These are phyloP conservation scores for Elysia chlorotica DNA, from an alignment of 1,140 invertebrate species.

Conservation along the genomic window DNA sequence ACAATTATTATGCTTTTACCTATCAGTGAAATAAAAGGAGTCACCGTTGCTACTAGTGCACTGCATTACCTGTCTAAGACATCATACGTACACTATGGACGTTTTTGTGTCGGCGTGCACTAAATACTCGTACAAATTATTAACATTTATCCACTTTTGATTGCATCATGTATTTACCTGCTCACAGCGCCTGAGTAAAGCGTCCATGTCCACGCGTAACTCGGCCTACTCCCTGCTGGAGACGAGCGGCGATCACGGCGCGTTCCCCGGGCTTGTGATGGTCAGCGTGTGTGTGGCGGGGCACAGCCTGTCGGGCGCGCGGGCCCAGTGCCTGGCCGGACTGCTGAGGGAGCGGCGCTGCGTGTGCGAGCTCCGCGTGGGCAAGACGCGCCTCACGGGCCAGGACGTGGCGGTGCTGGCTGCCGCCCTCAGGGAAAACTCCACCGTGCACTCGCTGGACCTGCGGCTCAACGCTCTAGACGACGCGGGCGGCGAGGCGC, in stretches of 20 bases:
- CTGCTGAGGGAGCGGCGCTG: slow-evolving; percentile 42
- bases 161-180: too few species aligned
- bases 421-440: slow-evolving; percentile 34
- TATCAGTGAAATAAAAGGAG: too few species aligned
- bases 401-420: slow-evolving; percentile 41
- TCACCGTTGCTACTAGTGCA: too few species aligned
- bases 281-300: slow-evolving; percentile 50
- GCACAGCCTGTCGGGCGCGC: slow-evolving; percentile 38
- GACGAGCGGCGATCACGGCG: slow-evolving; percentile 22
- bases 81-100: too few species aligned
- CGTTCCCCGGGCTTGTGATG: slow-evolving; percentile 38
- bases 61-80: too few species aligned
- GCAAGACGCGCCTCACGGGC: slow-evolving; percentile 49
- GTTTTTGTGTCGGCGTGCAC: too few species aligned
- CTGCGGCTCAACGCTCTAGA: slow-evolving; percentile 52
- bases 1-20: too few species aligned
- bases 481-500: slow-evolving; percentile 38
- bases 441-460: slow-evolving; percentile 43
- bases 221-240: slow-evolving; percentile 36
- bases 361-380: slow-evolving; percentile 48
- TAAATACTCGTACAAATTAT: too few species aligned
- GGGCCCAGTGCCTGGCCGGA: slow-evolving; percentile 36
- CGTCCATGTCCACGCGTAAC: slow-evolving; percentile 33
- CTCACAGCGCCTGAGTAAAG: slow-evolving; percentile 36
- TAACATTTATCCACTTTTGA: too few species aligned